Conservation (phyloP, 2,113 vertebrate genomes). For the Myotis lucifugus region DNA sequence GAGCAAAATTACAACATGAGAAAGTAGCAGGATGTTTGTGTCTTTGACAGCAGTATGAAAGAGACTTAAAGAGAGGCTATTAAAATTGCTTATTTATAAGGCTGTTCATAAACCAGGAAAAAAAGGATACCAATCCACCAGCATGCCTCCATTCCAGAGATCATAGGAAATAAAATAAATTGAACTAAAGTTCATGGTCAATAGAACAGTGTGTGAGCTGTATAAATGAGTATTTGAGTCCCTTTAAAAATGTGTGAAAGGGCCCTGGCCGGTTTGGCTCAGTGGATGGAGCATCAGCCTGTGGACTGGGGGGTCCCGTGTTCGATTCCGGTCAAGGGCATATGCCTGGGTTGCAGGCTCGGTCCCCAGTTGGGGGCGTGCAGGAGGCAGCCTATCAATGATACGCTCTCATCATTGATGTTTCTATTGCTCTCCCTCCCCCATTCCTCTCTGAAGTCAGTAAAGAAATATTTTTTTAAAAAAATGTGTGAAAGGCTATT, state of each 20-base stretch:
- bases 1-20: not conserved
- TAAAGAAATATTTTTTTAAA: too few relatives aligned
- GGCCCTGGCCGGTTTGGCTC: not conserved
- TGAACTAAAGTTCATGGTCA: not conserved
- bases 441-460: too few relatives aligned
- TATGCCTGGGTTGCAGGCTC: too few relatives aligned
- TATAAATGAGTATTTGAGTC: not conserved
- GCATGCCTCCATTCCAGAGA: not conserved
- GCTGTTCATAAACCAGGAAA: not conserved
- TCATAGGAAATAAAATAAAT: not conserved
- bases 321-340: too few relatives aligned
- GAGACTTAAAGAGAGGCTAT: not conserved
- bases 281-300: not conserved
- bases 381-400: too few relatives aligned
- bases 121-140: not conserved
- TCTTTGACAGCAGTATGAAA: not conserved
- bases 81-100: not conserved
- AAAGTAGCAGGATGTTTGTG: not conserved
- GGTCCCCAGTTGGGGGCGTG: too few relatives aligned
- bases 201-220: not conserved
- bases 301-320: too few relatives aligned
- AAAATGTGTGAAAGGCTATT: too few relatives aligned
- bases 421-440: not conserved
- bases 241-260: not conserved
- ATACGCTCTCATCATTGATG: not conserved